Base-by-base conservation (phyloP, 2,113 vertebrate genomes). In the Steatornis caripensis region DNA sequence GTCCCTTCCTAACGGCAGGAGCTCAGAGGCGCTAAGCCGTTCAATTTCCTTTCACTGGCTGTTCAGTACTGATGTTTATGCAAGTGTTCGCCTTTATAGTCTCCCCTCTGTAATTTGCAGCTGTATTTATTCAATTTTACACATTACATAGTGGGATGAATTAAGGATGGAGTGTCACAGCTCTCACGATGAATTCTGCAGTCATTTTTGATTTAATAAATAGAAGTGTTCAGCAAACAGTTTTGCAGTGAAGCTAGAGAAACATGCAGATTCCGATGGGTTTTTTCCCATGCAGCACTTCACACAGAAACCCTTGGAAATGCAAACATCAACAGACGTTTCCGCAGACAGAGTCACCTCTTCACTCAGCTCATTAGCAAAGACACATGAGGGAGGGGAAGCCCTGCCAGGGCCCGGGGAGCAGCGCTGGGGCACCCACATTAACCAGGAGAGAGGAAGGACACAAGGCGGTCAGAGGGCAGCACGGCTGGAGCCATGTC, bases 71-170 rank as follows among this genome's bases (percentile, higher is more conserved):
- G 18, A n/a, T 53, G 27, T 27, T 88, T 75, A 70, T 84, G 32
- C 20, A 82, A 88, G 41, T 14, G 57, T 68, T 83, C 64, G 70
- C 54, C 36, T 90, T 80, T 83, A 72, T 39, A 51, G 64, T 64
- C 74, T 55, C 46, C 70, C 72, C 66, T 79, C 48, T 3, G 0
- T 83, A 66, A 84, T 94, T 71, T 79, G 57, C 84, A 84, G 81
- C 81, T 95, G 62, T 83, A 74, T 87, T 89, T 91, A 70, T 83
- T 77, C 64, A n/a, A 15, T 87, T 82, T 83, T 60, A 37, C 54
- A 45, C 62, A 24, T 84, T 80, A 23, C n/a, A 37, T 17, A 23
- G 49, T 14, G 32, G 36, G 46, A 49, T 48, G 60, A 89, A 41
- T 81, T 76, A 65, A 88, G 71, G 77, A 21, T 83, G 88, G 75